These are phyloP conservation scores for Cettia cetti DNA, from an alignment of 2,113 vertebrate genomes.

Conservation along the genomic window DNA sequence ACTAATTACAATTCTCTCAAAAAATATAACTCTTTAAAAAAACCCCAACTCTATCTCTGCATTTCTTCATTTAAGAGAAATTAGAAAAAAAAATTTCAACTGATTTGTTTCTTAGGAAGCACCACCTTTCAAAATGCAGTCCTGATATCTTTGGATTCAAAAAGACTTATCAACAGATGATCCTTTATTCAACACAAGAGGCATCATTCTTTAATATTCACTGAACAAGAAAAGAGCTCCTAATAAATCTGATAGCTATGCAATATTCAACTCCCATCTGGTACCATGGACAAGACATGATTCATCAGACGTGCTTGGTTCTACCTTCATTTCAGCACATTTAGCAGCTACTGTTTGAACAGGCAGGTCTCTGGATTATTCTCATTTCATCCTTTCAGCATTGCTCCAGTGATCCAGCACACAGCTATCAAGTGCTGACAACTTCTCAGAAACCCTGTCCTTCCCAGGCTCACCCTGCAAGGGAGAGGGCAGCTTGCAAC, in stretches of 20 bases:
- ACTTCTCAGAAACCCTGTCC: neutral
- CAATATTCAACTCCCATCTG: neutral
- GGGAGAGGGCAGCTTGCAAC: neutral
- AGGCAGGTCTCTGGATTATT: neutral
- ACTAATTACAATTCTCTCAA: neutral
- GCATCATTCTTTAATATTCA: slow-evolving; percentile 27
- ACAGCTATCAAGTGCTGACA: neutral
- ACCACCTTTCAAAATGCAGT: neutral
- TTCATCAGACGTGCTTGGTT: neutral
- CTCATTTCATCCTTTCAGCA: neutral
- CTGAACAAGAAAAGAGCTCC: neutral
- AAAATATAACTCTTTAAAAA: neutral
- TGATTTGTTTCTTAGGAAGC: neutral
- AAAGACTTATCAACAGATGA: neutral
- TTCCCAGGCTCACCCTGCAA: neutral
- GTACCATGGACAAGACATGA: neutral
- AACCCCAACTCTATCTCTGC: neutral
- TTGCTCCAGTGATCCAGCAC: neutral
- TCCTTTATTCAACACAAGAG: neutral
- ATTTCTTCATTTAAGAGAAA: neutral
- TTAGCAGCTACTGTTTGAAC: neutral
- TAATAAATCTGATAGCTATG: neutral
- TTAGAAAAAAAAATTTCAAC: neutral
- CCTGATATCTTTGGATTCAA: neutral
- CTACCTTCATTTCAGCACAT: neutral